A percentile compares a stretch with the other conserved stretches of the same genome.
Conservation (phyloP, 1,140 invertebrate species). For the Cotesia vestalis region DNA sequence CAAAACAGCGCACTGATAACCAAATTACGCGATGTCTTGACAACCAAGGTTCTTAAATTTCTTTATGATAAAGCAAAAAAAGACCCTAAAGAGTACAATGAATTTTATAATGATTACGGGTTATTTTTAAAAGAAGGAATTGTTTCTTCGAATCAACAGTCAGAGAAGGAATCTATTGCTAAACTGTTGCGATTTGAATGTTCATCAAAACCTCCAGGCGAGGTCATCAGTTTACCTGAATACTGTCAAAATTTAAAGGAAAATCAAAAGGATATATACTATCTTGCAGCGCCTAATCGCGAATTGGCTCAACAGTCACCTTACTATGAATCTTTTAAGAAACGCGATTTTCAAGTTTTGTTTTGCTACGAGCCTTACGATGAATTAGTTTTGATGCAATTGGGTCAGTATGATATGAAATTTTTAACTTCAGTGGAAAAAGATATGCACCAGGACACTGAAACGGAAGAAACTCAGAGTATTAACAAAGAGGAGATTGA, state of each 20-base stretch:
- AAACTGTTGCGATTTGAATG: constrained; percentile 94
- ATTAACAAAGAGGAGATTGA: constrained; percentile 79
- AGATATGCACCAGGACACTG: constrained; percentile 83
- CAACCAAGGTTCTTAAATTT: constrained; percentile 85
- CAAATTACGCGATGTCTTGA: constrained; percentile 88
- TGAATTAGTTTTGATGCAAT: constrained; percentile 91
- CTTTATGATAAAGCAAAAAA: constrained; percentile 87
- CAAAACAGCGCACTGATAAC: constrained; percentile 92
- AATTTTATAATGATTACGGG: constrained; percentile 92
- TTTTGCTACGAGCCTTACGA: constrained; percentile 97
- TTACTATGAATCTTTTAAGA: constrained; percentile 92
- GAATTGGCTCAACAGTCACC: constrained; percentile 90
- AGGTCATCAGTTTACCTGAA: constrained; percentile 83
- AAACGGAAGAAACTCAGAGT: constrained; percentile 71
- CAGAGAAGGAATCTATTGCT: constrained; percentile 91
- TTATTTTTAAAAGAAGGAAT: constrained; percentile 96
- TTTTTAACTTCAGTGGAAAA: constrained; percentile 91
- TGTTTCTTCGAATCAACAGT: constrained; percentile 80
- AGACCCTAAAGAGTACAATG: constrained; percentile 80
- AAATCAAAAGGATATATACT: constrained; percentile 90
- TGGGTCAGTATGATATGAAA: constrained; percentile 83
- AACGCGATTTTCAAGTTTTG: constrained; percentile 88
- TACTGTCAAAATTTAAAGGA: constrained; percentile 80
- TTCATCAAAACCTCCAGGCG: constrained; percentile 77
- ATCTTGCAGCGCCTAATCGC: constrained; percentile 92